Base-by-base conservation (phyloP, 2,888 invertebrate species). In the Acanthosepion esculentum region DNA sequence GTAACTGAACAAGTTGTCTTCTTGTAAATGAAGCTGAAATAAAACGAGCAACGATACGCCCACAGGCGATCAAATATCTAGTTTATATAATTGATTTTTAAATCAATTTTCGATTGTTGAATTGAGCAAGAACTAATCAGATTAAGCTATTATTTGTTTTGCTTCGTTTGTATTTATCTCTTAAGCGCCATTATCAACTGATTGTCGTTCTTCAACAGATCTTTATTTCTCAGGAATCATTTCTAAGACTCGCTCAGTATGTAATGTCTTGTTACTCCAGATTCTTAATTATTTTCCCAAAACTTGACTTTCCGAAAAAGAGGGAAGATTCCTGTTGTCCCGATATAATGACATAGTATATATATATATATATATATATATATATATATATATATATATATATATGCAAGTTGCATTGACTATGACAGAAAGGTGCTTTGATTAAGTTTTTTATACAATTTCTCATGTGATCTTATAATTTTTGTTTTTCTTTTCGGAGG, bases 71-170 rank as follows among this genome's bases (percentile, higher is more conserved):
- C 15, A 15, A n/a, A 78, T 78, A 78, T 78, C 78, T n/a, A 78
- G 78, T 78, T 78, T 78, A n/a, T n/a, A 78, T 10, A n/a, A 78
- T 78, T 78, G 78, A 78, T 78, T 78, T 78, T 33, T 18, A n/a
- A n/a, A 78, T n/a, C 78, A n/a, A 78, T 78, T 78, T n/a, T 78
- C 78, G n/a, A n/a, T 78, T 78, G 78, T 78, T 78, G n/a, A 78
- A 78, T 10, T 78, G 78, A 78, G 10, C 78, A n/a, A 78, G 78
- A 78, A 23, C 18, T 78, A n/a, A 78, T 78, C 78, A 78, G 78
- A 78, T 78, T 78, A 78, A 78, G 33, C 18, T n/a, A n/a, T 78
- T 78, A 78, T 78, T n/a, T 78, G 7, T 15, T 78, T 78, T 78
- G n/a, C 18, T 78, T 78, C 78, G 78, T 78, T 78, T 78, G 78